Percentiles rank a stretch among this genome's conserved stretches.
These are phyloP conservation scores for Botrylloides violaceus DNA, from an alignment of 23 tunicate species.

Conservation along the genomic window DNA sequence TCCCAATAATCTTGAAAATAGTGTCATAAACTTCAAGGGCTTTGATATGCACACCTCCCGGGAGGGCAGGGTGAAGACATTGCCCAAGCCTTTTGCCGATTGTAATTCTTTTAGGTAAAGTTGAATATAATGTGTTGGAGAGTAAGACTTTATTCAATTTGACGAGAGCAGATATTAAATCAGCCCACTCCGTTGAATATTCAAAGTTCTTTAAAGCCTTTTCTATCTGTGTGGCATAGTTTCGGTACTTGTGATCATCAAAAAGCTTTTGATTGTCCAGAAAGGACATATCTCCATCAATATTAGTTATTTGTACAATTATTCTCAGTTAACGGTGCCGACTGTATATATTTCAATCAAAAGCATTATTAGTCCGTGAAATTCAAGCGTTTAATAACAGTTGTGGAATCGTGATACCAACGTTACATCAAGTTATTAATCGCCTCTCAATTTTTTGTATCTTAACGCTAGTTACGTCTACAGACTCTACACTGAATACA, in stretches of 20 bases:
- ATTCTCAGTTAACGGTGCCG: too few relatives aligned
- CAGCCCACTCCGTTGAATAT: constrained; percentile 97
- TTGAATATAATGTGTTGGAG: constrained; percentile 55
- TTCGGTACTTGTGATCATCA: constrained; percentile 77
- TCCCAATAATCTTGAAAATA: constrained; percentile 62
- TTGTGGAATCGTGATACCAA: too few relatives aligned
- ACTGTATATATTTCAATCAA: too few relatives aligned
- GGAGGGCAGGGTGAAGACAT: constrained; percentile 91
- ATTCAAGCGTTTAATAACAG: too few relatives aligned
- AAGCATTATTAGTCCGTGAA: too few relatives aligned
- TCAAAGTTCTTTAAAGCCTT: constrained; percentile 80
- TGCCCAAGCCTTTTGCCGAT: constrained; percentile 83
- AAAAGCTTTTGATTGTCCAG: constrained; percentile 4
- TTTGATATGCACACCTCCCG: constrained; percentile 92
- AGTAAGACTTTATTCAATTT: constrained; percentile 76
- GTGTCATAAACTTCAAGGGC: constrained; percentile 79
- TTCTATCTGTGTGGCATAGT: constrained; percentile 43
- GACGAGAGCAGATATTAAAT: constrained; percentile 86
- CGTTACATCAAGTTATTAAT: too few relatives aligned
- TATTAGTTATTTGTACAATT: too few relatives aligned
- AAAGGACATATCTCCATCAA: too few relatives aligned
- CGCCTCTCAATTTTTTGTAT: too few relatives aligned
- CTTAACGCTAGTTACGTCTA: too few relatives aligned
- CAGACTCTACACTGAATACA: too few relatives aligned
- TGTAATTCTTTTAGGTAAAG: constrained; percentile 65